phyloP scores from a whole-genome alignment of 2,888 invertebrate species.

The Trichacis sp. region DNA sequence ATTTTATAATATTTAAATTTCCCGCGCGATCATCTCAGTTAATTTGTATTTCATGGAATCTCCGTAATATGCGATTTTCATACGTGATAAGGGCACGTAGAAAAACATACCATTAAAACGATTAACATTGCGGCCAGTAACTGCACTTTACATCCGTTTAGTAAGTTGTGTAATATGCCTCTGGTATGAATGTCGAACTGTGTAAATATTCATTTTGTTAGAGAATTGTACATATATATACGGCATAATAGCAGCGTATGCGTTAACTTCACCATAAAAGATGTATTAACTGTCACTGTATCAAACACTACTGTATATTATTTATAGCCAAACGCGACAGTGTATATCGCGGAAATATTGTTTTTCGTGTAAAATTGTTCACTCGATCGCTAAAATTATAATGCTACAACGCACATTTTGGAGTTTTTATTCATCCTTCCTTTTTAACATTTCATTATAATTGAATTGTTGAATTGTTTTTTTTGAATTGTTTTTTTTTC shows the following conservation, averaged over 20 bases:
- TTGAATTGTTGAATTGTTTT: too few relatives aligned
- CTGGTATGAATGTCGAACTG: constrained; percentile 58
- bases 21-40: too few relatives aligned
- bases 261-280: constrained; percentile 51
- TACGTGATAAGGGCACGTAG: constrained; percentile 34
- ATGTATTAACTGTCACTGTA: constrained; percentile 63
- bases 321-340: constrained; percentile 63
- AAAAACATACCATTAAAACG: constrained; percentile 32
- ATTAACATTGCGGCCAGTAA: constrained; percentile 64
- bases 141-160: constrained; percentile 50
- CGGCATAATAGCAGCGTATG: constrained; percentile 52
- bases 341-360: constrained; percentile 57
- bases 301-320: constrained; percentile 62
- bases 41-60: constrained; percentile 42
- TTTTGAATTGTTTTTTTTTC: too few relatives aligned
- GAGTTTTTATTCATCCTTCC: not conserved
- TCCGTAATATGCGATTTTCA: constrained; percentile 34
- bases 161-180: constrained; percentile 57
- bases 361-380: constrained; percentile 48
- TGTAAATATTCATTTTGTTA: constrained; percentile 66
- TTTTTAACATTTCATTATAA: too few relatives aligned
- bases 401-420: constrained; percentile 7
- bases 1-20: too few relatives aligned
- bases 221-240: constrained; percentile 62
- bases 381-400: constrained; percentile 39